Base-by-base conservation (phyloP, 2,113 vertebrate species). In the Cyprinus carpio region DNA sequence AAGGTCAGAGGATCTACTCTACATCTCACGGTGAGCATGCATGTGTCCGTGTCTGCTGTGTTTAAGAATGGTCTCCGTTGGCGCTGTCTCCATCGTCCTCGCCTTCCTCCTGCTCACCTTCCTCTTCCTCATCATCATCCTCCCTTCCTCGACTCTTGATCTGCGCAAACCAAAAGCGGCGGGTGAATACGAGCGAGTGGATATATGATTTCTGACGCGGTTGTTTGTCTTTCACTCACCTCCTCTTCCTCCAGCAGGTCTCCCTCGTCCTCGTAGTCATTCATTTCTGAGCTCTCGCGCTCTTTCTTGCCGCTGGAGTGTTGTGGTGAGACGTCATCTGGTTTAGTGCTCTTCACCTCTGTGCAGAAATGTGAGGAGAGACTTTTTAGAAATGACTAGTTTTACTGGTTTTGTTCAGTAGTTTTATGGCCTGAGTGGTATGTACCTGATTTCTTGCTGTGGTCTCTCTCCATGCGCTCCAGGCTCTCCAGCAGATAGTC, bases 401-500 rank as follows among this genome's bases (percentile, higher is more conserved):
- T 49, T 49, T 16, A 1, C 4, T 4, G 49, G 49, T 12, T 25
- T 29, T 25, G 37, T 8, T 69, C 56, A 11, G 16, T 58, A 25
- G n/a, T n/a, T 6, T 4, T 37, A 37, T 4, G 34, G 65, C 72
- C 43, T 60, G 69, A 58, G 12, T 49, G 64, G 25, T 43, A 37
- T 16, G 29, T 46, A 95, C 94, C 95, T 76, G 87, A 93, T 93
- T 95, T 96, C 91, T 95, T 96, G 90, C 92, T 93, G 91, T 96
- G 96, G 46, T 96, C 96, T 87, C 95, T 95, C 89, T 97, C 96
- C 90, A 97, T 96, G 89, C 94, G 94, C 90, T 97, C 96, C 77
- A 97, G 90, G 89, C 94, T 96, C 89, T 96, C 96, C 91, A 97
- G 92, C 71, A 97, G 93, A 86, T 94, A 95, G 89, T 97, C 97